Base-by-base conservation (phyloP, 2,888 invertebrate species). In the Epinotia ramella region DNA sequence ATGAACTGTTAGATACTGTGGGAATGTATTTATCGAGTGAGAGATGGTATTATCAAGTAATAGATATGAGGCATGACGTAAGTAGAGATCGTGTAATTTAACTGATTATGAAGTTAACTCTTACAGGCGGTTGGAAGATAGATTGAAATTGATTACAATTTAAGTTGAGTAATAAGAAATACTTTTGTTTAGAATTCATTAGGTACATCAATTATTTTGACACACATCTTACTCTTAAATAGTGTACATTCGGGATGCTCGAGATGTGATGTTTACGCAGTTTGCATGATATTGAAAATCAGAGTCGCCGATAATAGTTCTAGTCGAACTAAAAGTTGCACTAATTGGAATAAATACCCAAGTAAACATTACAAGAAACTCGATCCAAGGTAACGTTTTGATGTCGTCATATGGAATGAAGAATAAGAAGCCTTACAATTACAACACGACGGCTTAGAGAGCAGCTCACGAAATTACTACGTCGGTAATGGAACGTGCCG, bases 371-470 rank as follows among this genome's bases (percentile, higher is more conserved):
- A 20, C 13, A 67, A 40, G 1, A 65, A 49, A 49, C 46, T 44
- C 24, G 4, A 20, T 46, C 12, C 20, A 46, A 16, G 65, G n/a
- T 16, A 66, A 20, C 57, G n/a, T 67, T 68, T 44, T 59, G 16
- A 68, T 33, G 66, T n/a, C 33, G 16, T 33, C 62, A 62, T 40
- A 40, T 12, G 53, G 5, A 3, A 4, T 9, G 13, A 68, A 44
- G 56, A 68, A 59, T 68, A 68, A 59, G 69, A 69, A 69, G 16
- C 69, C 69, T 5, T 69, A 13, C 28, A n/a, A 28, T 5, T 69
- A 13, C 28, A n/a, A 28, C 40, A 40, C 40, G 33, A 1, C 9
- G 57, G 24, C 69, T 40, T 56, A 59, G 59, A n/a, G 18, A 7
- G n/a, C 46, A 60, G 59, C 24, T 24, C 40, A 68, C 68, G 0